These are phyloP conservation scores for Tetranychus truncatus DNA, from an alignment of 2,888 invertebrate genomes.

Conservation along the genomic window DNA sequence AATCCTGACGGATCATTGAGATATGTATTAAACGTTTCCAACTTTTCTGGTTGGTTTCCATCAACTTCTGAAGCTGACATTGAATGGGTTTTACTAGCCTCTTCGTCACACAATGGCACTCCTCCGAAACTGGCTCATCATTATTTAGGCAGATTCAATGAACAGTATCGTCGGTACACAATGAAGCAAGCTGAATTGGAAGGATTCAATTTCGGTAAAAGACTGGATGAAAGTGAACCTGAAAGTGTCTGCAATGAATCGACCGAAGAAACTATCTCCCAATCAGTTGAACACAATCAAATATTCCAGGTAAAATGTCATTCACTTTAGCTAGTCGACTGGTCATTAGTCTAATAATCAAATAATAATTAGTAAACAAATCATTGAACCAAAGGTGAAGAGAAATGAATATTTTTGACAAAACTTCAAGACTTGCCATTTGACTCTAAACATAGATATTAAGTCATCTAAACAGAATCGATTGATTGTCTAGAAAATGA, in stretches of 20 bases:
- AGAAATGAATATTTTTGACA: not conserved
- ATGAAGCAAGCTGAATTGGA: not conserved
- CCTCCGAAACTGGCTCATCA: not conserved
- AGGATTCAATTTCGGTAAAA: not conserved
- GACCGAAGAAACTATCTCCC: not conserved
- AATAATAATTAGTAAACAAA: not conserved
- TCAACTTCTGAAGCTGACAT: constrained; percentile 44
- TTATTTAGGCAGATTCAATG: not conserved
- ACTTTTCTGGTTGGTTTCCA: constrained; percentile 30
- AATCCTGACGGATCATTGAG: constrained; percentile 52
- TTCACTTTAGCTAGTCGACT: not conserved
- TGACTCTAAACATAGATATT: not conserved
- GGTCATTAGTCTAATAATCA: not conserved
- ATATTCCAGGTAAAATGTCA: not conserved
- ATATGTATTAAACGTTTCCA: constrained; percentile 49
- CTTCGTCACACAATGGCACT: constrained; percentile 9
- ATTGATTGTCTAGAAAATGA: not conserved
- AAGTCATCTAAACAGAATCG: not conserved
- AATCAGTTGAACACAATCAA: not conserved
- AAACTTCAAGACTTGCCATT: not conserved
- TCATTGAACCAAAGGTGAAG: not conserved
- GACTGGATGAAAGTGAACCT: not conserved
- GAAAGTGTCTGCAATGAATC: not conserved
- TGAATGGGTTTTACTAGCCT: constrained; percentile 50
- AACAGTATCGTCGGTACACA: not conserved